A percentile compares a stretch with the other conserved stretches of the same genome.
phyloP scores from a whole-genome alignment of 2,888 invertebrate genomes.

The Selenia dentaria region DNA sequence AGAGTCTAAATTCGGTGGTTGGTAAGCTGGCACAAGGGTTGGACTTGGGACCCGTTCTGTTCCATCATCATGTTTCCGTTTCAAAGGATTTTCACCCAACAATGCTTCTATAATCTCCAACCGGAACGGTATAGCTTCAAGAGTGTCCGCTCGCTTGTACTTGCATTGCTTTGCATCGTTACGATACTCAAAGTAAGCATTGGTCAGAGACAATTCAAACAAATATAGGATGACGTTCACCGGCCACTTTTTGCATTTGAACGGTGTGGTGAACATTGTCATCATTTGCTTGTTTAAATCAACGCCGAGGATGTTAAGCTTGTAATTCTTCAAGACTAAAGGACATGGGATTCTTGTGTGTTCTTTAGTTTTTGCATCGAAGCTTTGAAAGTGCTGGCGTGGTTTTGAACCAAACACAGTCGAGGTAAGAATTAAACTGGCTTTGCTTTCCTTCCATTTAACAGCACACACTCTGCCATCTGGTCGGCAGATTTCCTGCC shows the following conservation, averaged over 20 bases:
- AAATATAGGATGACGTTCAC: conserved; percentile 38
- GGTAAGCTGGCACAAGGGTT: conserved; percentile 16
- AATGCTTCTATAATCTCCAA: conserved; percentile 29
- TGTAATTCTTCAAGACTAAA: conserved; percentile 34
- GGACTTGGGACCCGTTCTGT: neutral
- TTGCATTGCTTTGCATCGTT: conserved; percentile 13
- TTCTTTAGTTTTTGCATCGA: conserved; percentile 5
- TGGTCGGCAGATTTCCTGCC: conserved; percentile 32
- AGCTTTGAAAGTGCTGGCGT: conserved; percentile 7
- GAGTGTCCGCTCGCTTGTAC: conserved; percentile 15
- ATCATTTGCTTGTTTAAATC: conserved; percentile 39
- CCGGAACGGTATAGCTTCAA: conserved; percentile 33
- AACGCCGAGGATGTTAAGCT: conserved; percentile 43
- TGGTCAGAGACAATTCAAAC: conserved; percentile 23
- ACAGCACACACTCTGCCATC: conserved; percentile 35
- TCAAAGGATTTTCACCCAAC: conserved; percentile 6
- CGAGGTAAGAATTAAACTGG: conserved; percentile 35
- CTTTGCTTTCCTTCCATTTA: conserved; percentile 45
- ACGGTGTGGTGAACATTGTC: conserved; percentile 39
- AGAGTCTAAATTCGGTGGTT: conserved; percentile 20
- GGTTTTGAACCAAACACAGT: conserved; percentile 40
- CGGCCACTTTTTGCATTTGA: conserved; percentile 45
- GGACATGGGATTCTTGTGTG: conserved; percentile 38
- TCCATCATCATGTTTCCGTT: neutral
- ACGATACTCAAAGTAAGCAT: conserved; percentile 22